These are phyloP conservation scores for Carpatolechia fugitivella DNA, from an alignment of 2,888 invertebrate genomes.

Conservation along the genomic window DNA sequence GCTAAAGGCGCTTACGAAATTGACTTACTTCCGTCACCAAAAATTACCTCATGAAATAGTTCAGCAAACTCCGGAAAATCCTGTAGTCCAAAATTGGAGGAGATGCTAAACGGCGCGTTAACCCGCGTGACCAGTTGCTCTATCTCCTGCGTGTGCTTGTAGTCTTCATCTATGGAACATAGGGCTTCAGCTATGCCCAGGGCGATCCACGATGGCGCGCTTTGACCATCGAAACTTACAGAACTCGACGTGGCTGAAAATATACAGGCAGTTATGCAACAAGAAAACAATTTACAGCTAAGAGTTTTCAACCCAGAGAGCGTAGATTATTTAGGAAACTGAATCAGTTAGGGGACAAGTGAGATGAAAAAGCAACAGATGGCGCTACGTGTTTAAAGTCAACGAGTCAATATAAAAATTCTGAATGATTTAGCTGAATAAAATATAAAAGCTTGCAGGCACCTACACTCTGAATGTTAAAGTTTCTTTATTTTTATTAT, in stretches of 20 bases:
- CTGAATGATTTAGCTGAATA: too few relatives aligned
- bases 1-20: not conserved
- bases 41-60: conserved; percentile 58
- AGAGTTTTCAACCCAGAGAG: too few relatives aligned
- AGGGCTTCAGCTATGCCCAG: conserved; percentile 88
- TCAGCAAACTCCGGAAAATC: conserved; percentile 73
- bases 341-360: too few relatives aligned
- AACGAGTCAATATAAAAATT: too few relatives aligned
- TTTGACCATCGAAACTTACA: conserved; percentile 64
- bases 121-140: conserved; percentile 80
- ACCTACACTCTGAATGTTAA: too few relatives aligned
- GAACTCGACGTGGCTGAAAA: conserved; percentile 51
- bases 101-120: conserved; percentile 56
- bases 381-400: too few relatives aligned
- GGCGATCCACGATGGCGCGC: conserved; percentile 77
- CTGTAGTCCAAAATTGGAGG: conserved; percentile 56
- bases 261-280: not conserved
- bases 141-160: conserved; percentile 88
- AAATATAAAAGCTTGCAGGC: too few relatives aligned
- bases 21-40: not conserved
- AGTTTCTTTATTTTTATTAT: too few relatives aligned
- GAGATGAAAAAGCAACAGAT: too few relatives aligned
- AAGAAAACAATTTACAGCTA: not conserved
- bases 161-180: conserved; percentile 88
- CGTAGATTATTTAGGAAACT: too few relatives aligned